phyloP scores from a whole-genome alignment of 1,140 invertebrate genomes.

The Hyposmocoma kahamanoa region DNA sequence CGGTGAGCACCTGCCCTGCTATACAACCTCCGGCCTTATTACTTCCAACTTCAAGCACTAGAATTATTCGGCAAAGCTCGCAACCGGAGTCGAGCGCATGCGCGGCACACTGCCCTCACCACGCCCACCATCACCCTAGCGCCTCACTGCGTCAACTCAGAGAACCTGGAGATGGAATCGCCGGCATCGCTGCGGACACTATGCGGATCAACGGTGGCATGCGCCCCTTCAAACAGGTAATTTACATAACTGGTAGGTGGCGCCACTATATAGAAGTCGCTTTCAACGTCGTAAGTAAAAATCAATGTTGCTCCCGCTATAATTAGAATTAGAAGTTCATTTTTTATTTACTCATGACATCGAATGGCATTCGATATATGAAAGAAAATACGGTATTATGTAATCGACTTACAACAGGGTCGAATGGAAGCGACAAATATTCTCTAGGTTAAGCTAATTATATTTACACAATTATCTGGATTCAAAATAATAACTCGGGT shows the following conservation, averaged over 20 bases:
- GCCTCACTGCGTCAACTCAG: conserved; percentile 88
- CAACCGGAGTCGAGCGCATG: conserved; percentile 89
- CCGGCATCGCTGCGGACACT: conserved; percentile 98
- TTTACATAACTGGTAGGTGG: conserved; percentile 44
- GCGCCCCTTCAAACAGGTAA: conserved; percentile 96
- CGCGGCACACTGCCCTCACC: conserved; percentile 75
- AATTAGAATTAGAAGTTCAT: too few relatives aligned
- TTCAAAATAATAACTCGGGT: too few relatives aligned
- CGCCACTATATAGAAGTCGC: conserved; percentile 19
- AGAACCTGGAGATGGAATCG: conserved; percentile 89
- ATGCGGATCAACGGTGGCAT: conserved; percentile 97
- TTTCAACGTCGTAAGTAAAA: background rate
- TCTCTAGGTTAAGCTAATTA: too few relatives aligned
- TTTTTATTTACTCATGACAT: too few relatives aligned
- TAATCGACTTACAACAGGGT: too few relatives aligned
- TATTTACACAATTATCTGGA: too few relatives aligned
- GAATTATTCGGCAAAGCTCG: conserved; percentile 92
- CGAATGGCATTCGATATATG: too few relatives aligned
- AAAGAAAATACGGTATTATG: too few relatives aligned
- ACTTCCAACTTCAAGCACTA: conserved; percentile 79
- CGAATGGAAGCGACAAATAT: too few relatives aligned
- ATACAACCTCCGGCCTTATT: conserved; percentile 79
- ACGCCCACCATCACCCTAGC: conserved; percentile 78
- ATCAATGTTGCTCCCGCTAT: background rate
- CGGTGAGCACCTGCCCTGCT: conserved; percentile 77